These are phyloP conservation scores for Noturus placidus DNA, from an alignment of 2,113 vertebrate species.

Conservation along the genomic window DNA sequence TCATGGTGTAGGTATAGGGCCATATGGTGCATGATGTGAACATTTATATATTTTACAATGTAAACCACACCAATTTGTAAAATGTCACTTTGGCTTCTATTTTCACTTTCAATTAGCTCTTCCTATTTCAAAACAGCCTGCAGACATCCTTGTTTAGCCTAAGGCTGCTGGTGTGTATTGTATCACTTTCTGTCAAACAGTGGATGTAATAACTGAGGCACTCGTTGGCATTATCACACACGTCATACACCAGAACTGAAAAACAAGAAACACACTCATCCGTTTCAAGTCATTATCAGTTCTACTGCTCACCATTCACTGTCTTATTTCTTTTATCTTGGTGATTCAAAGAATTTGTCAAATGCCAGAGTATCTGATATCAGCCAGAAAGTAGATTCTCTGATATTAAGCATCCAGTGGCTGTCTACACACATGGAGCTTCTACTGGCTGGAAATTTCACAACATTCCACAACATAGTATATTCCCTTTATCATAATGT, in stretches of 20 bases:
- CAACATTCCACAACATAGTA: slow-evolving; percentile 13
- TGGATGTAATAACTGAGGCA: neutral
- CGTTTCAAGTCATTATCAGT: slow-evolving; percentile 29
- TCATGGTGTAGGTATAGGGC: neutral
- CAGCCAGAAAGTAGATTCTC: neutral
- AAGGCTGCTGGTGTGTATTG: too few relatives aligned
- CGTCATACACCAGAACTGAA: neutral
- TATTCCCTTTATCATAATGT: neutral
- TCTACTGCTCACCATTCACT: slow-evolving; percentile 30
- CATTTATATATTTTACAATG: neutral
- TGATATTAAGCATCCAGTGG: neutral
- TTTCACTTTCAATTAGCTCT: neutral
- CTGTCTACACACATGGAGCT: neutral
- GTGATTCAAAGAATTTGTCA: neutral
- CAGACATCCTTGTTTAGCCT: neutral
- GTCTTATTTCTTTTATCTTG: slow-evolving; percentile 1
- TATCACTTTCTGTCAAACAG: neutral
- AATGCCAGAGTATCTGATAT: neutral
- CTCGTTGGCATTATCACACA: neutral
- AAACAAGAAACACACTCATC: slow-evolving; percentile 13
- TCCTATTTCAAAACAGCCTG: neutral
- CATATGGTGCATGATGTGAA: neutral
- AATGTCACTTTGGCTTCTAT: neutral
- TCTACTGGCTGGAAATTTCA: neutral
- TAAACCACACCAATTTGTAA: neutral